Percentiles rank a stretch among this genome's conserved stretches.
phyloP scores from a whole-genome alignment of 2,888 invertebrate species.

The Opisthograptis luteolata region DNA sequence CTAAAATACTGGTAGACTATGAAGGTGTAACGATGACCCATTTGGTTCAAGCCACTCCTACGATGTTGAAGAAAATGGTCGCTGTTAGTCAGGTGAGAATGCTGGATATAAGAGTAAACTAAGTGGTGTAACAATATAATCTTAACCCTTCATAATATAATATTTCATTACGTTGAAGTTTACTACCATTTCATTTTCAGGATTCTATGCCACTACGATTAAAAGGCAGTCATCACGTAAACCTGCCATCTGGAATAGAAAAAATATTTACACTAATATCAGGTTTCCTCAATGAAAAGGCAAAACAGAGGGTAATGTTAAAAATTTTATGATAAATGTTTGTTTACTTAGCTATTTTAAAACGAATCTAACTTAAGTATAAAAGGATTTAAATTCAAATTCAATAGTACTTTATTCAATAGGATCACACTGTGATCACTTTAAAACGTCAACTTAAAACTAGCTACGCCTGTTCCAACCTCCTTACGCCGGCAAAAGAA shows the following conservation, averaged over 20 bases:
- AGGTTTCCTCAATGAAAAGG: conserved; percentile 83
- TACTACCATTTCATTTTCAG: conserved; percentile 60
- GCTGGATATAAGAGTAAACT: too few species aligned
- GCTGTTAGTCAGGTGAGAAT: conserved; percentile 70
- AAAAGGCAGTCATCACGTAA: conserved; percentile 84
- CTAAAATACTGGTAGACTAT: conserved; percentile 69
- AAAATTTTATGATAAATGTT: conserved; percentile 1
- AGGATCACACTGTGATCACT: too few species aligned
- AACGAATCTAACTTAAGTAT: too few species aligned
- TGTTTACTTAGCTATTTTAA: too few species aligned
- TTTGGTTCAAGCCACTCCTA: conserved; percentile 83
- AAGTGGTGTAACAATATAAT: too few species aligned
- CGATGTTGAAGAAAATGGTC: conserved; percentile 84
- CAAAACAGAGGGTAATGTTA: conserved; percentile 80
- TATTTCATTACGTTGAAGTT: neutral
- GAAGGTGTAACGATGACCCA: conserved; percentile 81
- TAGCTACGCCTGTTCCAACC: too few species aligned
- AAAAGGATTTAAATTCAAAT: too few species aligned
- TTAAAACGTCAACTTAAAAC: too few species aligned
- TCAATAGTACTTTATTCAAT: too few species aligned
- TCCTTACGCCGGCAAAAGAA: too few species aligned
- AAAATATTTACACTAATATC: conserved; percentile 82
- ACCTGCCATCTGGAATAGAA: conserved; percentile 83
- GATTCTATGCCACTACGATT: conserved; percentile 85
- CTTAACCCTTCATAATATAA: too few species aligned